Evolutionary conservation across 2,888 invertebrate species (phyloP).

Genomic region (Limnephilus lunatus): DNA sequence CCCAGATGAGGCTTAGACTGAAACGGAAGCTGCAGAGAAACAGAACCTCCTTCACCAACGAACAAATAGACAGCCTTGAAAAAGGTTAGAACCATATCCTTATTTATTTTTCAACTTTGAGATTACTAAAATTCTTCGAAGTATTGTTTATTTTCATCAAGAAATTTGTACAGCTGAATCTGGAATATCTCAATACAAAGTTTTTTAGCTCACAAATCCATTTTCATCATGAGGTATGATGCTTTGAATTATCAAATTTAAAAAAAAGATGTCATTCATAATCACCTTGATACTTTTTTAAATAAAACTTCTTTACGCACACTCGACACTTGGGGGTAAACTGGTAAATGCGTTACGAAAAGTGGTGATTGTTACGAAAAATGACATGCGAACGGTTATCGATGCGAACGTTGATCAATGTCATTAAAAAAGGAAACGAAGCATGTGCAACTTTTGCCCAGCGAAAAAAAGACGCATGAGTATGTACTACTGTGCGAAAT

Average conservation of each 20-base stretch:
- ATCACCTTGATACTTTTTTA: background rate
- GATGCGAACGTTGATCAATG: too few relatives aligned
- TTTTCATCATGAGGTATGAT: background rate
- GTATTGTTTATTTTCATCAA: background rate
- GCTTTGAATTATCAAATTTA: background rate
- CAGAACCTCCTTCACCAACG: constrained; percentile 98
- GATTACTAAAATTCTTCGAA: background rate
- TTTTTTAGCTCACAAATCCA: background rate
- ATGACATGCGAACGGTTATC: too few relatives aligned
- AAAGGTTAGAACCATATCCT: constrained; percentile 83
- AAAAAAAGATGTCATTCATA: background rate
- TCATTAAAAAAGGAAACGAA: too few relatives aligned
- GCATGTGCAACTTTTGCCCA: too few relatives aligned
- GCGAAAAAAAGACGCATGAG: too few relatives aligned
- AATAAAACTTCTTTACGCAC: too few relatives aligned
- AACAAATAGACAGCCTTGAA: constrained; percentile 98
- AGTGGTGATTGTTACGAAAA: too few relatives aligned
- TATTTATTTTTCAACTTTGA: background rate
- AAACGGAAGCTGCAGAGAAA: constrained; percentile 98
- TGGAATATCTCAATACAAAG: background rate
- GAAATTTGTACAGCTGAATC: background rate
- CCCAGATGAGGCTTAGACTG: constrained; percentile 93
- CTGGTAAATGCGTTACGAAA: too few relatives aligned
- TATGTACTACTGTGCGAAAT: too few relatives aligned
- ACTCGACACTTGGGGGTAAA: too few relatives aligned